Percentiles rank a stretch among this genome's conserved stretches.
phyloP scores from a whole-genome alignment of 2,113 vertebrate species.

The Hypocryptadius cinnamomeus region DNA sequence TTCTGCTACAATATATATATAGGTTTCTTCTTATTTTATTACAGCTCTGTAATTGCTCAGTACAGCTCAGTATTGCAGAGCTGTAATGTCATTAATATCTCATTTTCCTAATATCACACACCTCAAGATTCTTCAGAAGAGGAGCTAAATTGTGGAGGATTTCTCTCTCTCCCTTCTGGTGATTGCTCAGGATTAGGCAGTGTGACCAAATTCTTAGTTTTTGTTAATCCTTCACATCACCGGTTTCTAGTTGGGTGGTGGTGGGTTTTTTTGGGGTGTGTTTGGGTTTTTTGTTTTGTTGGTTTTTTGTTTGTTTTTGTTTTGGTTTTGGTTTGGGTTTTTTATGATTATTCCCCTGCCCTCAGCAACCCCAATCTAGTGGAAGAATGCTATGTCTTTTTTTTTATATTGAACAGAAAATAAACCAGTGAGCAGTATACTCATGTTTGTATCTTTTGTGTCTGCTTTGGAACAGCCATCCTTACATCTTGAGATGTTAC shows the following conservation, averaged over 20 bases:
- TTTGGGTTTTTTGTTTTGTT: background rate
- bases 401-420: background rate
- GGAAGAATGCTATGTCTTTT: background rate
- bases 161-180: background rate
- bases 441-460: background rate
- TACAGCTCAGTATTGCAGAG: no score
- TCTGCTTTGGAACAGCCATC: background rate
- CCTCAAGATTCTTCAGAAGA: background rate
- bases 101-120: background rate
- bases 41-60: no score
- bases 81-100: background rate
- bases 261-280: background rate
- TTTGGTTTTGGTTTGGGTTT: background rate
- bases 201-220: background rate
- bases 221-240: background rate
- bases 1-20: background rate
- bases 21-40: background rate
- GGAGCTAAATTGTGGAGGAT: background rate
- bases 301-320: background rate
- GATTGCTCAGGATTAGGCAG: background rate
- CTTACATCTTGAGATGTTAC: background rate
- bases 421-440: background rate
- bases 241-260: background rate
- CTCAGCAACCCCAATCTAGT: background rate
- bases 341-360: background rate